Evolutionary conservation across 2,888 invertebrate genomes (phyloP), one percentile per base, ranked within the genome.

Genomic region (Pachymerium ferrugineum): DNA sequence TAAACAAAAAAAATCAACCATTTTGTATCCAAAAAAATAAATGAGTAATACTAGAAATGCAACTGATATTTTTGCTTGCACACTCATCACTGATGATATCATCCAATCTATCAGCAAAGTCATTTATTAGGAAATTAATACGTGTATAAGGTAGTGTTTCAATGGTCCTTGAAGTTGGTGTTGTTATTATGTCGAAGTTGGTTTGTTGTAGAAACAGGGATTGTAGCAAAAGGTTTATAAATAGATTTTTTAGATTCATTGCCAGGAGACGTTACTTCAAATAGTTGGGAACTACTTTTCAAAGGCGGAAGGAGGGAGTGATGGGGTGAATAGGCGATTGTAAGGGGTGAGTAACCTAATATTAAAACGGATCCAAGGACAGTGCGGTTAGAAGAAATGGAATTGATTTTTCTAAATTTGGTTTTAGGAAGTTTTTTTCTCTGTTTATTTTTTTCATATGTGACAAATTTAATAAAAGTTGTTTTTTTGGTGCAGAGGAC

Each of bases 271-370:
- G 47, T 22, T 47, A 22, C 47, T 47, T 16, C 47, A 47, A 47
- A 47, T 47, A 47, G 47, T 47, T 47, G 8, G 8, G 47, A 16
- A 47, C 47, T 47, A 47, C 47, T 47, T 47, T 47, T 47, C 4
- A 47, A 22, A 16, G 47, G 16, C 16, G 47, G 47, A 47, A 47
- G 47, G 19, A 2, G 4, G 47, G 16, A 19, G 47, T 1, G 47
- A 16, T n/a, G n/a, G n/a, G n/a, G n/a, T n/a, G n/a, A n/a, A n/a
- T n/a, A n/a, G n/a, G n/a, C n/a, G n/a, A n/a, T n/a, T n/a, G n/a
- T n/a, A 47, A 47, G 47, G 47, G 47, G 47, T 47, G 47, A 47
- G 47, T 47, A 47, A 47, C 47, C 47, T 47, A 47, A 47, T 47
- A 47, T 47, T 47, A 47, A n/a, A 16, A 47, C 47, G 47, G 14